These are phyloP conservation scores for Polyploca ridens DNA, from an alignment of 2,888 invertebrate species.

Conservation along the genomic window DNA sequence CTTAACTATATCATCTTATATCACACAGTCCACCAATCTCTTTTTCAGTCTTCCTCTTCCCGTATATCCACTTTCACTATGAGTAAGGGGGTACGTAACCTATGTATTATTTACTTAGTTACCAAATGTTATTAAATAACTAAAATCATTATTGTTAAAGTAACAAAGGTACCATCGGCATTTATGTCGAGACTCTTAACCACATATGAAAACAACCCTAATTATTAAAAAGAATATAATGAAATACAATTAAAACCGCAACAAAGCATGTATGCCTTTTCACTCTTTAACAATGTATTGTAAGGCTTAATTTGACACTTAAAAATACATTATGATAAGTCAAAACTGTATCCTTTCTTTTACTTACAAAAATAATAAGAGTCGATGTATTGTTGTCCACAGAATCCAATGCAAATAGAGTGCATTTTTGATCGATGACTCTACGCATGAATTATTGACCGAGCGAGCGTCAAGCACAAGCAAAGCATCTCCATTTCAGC, in stretches of 20 bases:
- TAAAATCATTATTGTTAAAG: slow-evolving; percentile 50
- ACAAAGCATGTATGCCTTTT: slow-evolving; percentile 44
- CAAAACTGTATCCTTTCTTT: not conserved
- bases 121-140: slow-evolving; percentile 46
- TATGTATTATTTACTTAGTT: no score
- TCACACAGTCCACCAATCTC: no score
- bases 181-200: slow-evolving; percentile 43
- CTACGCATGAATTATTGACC: no score
- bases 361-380: not conserved
- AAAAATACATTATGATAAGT: not conserved
- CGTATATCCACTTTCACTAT: no score
- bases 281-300: slow-evolving; percentile 37
- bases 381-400: no score
- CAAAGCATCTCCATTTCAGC: no score
- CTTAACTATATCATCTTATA: no score
- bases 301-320: slow-evolving; percentile 21
- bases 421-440: not conserved
- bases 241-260: slow-evolving; percentile 68
- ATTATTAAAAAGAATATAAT: slow-evolving; percentile 39
- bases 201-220: slow-evolving; percentile 49
- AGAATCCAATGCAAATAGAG: not conserved
- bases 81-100: no score
- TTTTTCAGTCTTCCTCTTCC: no score
- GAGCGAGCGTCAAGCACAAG: no score
- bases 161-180: slow-evolving; percentile 46